Conservation (phyloP, 2,888 invertebrate species). For the Pemphredon lugubris region DNA sequence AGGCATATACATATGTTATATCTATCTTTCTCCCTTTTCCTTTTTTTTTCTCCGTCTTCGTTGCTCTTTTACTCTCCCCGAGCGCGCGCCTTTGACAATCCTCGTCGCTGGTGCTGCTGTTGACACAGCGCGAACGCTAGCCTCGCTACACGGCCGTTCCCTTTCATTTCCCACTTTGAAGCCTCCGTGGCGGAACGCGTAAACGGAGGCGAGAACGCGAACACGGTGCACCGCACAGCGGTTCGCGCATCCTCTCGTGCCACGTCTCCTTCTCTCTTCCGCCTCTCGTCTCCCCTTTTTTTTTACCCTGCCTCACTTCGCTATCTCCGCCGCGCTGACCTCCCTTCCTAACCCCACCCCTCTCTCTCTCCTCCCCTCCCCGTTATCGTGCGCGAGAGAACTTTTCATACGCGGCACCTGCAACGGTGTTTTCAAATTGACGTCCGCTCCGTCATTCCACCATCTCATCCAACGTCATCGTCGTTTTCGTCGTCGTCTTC, state of each 20-base stretch:
- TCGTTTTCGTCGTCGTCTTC: constrained; percentile 18
- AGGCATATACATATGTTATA: constrained; percentile 1
- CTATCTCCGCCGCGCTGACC: constrained; percentile 21
- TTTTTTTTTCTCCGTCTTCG: not conserved
- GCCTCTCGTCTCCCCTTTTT: constrained; percentile 2
- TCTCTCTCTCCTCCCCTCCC: no score
- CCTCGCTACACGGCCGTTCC: constrained; percentile 39
- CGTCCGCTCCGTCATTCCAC: no score
- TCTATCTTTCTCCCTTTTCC: constrained; percentile 4
- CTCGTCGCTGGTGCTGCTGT: constrained; percentile 58
- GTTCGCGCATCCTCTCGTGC: constrained; percentile 68
- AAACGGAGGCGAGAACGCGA: constrained; percentile 49
- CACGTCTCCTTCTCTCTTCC: constrained; percentile 65
- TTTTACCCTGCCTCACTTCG: constrained; percentile 27
- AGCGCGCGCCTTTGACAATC: constrained; percentile 60
- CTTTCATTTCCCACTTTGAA: constrained; percentile 61
- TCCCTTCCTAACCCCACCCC: not conserved
- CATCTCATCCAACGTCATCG: constrained; percentile 11
- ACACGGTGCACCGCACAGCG: constrained; percentile 57
- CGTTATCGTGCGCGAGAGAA: constrained; percentile 32
- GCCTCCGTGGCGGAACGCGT: constrained; percentile 38
- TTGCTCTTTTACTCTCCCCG: constrained; percentile 16
- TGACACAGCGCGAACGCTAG: constrained; percentile 55
- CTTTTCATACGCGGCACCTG: constrained; percentile 49
- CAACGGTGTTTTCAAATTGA: constrained; percentile 36